Evolutionary conservation across 2,797 vertebrate genomes (phyloP), one percentile per base, ranked within the genome.

Genomic region (Coilia nasus): DNA sequence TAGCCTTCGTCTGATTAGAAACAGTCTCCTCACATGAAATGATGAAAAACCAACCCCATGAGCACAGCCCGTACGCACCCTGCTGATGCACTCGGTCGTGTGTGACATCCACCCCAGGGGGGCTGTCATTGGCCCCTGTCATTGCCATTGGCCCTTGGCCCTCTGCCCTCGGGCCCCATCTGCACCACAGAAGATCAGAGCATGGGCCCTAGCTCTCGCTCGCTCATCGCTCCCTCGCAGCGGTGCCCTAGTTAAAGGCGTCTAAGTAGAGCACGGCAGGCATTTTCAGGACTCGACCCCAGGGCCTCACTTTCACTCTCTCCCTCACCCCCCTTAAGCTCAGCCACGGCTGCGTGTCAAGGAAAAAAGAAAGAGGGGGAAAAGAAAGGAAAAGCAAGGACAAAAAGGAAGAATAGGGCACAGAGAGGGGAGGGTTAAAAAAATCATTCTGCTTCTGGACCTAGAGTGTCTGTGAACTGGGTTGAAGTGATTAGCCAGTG

Each of bases 191-290:
- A 87, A 89, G 86, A 91, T 88, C 90, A 81, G 89, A 92, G 91
- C 50, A 7, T 91, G 89, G 93, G 28, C 31, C 71, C 83, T 84
- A 57, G 88, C 84, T 88, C 83, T 23, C 47, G 85, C 82, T 78
- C 50, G 14, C 50, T 9, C 2, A 2, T 54, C 50, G 7, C 50
- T 54, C 50, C 14, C 50, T 54, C 50, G 35, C 81, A 17, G 62
- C 6, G 64, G 46, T 85, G 64, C 88, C 90, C 94, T 94, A 94
- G 95, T 95, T 94, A 93, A 94, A 93, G 92, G 92, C 90, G 88
- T 90, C 91, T 94, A 94, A 94, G 90, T 95, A 90, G 94, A 94
- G 92, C 94, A 95, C 89, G 90, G 88, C 86, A 31, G 85, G 87
- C 84, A 82, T 91, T 94, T 94, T 90, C 88, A 94, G 93, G 91